These are phyloP conservation scores for Etheostoma perlongum DNA, from an alignment of 2,797 vertebrate species.

Conservation along the genomic window DNA sequence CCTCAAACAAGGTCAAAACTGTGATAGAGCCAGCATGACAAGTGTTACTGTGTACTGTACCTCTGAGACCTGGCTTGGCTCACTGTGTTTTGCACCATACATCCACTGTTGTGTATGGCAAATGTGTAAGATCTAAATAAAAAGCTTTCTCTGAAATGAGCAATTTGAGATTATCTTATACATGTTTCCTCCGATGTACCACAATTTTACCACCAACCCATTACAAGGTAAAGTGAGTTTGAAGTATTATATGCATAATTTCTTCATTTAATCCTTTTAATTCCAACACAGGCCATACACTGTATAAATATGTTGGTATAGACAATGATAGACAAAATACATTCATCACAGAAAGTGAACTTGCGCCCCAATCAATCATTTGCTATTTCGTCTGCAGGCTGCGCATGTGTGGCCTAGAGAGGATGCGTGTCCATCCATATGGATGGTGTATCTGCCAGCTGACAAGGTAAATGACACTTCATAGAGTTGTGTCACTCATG, in stretches of 20 bases:
- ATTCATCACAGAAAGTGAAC: constrained; percentile 41
- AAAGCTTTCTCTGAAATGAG: constrained; percentile 10
- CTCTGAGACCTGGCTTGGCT: constrained; percentile 62
- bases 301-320: constrained; percentile 13
- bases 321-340: constrained; percentile 24
- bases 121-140: constrained; percentile 10
- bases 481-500: constrained; percentile 60
- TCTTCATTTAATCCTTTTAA: constrained; percentile 37
- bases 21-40: constrained; percentile 74
- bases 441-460: constrained; percentile 56
- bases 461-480: constrained; percentile 72
- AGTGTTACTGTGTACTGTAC: constrained; percentile 63
- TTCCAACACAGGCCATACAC: neutral
- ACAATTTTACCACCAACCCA: constrained; percentile 3
- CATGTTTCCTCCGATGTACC: neutral
- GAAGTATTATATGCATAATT: constrained; percentile 4
- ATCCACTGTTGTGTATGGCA: constrained; percentile 36
- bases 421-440: constrained; percentile 65
- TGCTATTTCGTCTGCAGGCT: constrained; percentile 48
- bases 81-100: constrained; percentile 5
- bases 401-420: constrained; percentile 57
- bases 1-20: constrained; percentile 84
- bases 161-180: neutral
- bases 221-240: constrained; percentile 8
- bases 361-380: constrained; percentile 32